A percentile compares a stretch with the other conserved stretches of the same genome.
Evolutionary conservation across 2,113 vertebrate genomes (phyloP).

Genomic region (Melospiza georgiana): DNA sequence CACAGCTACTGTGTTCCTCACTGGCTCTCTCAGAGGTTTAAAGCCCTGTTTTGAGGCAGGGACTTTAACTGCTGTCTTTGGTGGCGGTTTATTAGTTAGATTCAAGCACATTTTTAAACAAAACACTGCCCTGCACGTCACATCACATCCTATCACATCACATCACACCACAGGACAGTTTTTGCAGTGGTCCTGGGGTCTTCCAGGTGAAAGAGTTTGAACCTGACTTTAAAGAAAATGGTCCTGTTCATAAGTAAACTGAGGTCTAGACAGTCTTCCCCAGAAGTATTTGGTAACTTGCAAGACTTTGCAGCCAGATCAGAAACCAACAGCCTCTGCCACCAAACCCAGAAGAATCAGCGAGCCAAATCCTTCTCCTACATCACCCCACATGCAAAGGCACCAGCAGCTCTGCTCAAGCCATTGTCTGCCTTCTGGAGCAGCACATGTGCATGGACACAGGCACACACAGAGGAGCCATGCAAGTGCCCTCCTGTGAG

Average conservation of each 20-base stretch:
- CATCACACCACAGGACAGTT: neutral
- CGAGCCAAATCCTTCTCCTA: neutral
- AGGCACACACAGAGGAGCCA: neutral
- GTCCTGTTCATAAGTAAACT: neutral
- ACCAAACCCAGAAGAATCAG: neutral
- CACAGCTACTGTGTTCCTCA: fast-evolving
- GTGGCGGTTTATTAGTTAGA: neutral
- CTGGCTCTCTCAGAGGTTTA: neutral
- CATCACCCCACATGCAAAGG: neutral
- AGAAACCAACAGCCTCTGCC: neutral
- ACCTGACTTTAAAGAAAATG: neutral
- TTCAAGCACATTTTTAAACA: neutral
- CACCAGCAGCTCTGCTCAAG: neutral
- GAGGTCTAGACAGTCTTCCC: neutral
- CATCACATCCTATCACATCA: neutral
- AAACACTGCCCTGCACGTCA: neutral
- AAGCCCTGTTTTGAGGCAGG: neutral
- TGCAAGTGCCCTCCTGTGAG: neutral
- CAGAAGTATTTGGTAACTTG: neutral
- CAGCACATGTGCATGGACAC: neutral
- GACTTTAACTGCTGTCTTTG: neutral
- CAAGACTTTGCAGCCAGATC: neutral
- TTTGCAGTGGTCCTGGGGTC: neutral
- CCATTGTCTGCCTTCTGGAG: neutral
- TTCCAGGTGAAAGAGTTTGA: neutral